Conservation (phyloP, 2,113 vertebrate genomes). For the Poeciliopsis retropinna region DNA sequence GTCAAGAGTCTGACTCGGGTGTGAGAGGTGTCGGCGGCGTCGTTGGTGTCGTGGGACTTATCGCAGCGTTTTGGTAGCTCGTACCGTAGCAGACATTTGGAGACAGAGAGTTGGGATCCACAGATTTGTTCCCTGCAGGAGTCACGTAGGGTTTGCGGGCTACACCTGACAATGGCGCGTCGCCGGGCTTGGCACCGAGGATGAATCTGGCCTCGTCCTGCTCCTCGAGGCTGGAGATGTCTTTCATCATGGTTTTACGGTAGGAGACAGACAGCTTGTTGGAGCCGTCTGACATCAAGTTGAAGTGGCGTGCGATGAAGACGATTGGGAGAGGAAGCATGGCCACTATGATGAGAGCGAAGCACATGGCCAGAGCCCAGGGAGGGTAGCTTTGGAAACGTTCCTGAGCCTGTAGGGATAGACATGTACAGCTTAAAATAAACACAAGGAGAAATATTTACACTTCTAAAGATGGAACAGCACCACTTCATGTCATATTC, state of each 20-base stretch:
- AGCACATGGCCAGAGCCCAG: slow-evolving; percentile 92
- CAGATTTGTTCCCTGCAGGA: slow-evolving; percentile 77
- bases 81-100: slow-evolving; percentile 87
- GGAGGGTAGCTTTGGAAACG: slow-evolving; percentile 92
- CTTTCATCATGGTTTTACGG: slow-evolving; percentile 97
- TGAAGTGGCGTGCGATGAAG: slow-evolving; percentile 91
- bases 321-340: slow-evolving; percentile 92
- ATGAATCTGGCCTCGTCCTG: slow-evolving; percentile 95
- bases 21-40: slow-evolving; percentile 75
- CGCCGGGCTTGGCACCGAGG: slow-evolving; percentile 88
- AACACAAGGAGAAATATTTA: background rate
- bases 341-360: slow-evolving; percentile 87
- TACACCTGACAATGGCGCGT: slow-evolving; percentile 83
- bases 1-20: slow-evolving; percentile 93
- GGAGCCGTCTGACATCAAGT: slow-evolving; percentile 92
- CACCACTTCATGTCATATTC: no score
- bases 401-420: slow-evolving; percentile 85
- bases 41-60: slow-evolving; percentile 70
- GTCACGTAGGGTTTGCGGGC: slow-evolving; percentile 88
- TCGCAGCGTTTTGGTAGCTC: slow-evolving; percentile 86
- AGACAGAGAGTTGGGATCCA: slow-evolving; percentile 74
- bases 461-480: no score
- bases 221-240: slow-evolving; percentile 96
- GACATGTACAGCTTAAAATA: background rate
- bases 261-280: slow-evolving; percentile 96